Evolutionary conservation across 1,140 invertebrate genomes (phyloP).

Genomic region (Drosophila paulistorum): DNA sequence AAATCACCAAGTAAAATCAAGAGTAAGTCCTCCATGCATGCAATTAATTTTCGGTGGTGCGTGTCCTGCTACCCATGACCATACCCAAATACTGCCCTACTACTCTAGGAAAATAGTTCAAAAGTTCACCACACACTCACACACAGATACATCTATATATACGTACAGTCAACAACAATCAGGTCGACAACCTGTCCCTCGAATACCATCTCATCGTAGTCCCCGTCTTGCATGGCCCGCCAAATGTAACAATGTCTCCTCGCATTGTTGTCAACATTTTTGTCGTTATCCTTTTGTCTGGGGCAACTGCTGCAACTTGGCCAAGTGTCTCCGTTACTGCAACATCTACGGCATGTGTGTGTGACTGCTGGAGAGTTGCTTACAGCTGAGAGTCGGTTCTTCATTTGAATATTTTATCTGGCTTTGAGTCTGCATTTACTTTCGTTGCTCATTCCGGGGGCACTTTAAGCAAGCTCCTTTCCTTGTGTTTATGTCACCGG

Average conservation of each 20-base stretch:
- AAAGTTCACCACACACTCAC: slow-evolving; percentile 57
- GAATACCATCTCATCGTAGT: not conserved
- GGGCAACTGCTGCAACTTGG: slow-evolving; percentile 42
- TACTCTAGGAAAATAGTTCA: slow-evolving; percentile 65
- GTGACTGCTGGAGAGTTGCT: slow-evolving; percentile 8
- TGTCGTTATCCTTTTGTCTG: slow-evolving; percentile 61
- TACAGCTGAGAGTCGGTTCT: slow-evolving; percentile 48
- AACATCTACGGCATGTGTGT: slow-evolving; percentile 30
- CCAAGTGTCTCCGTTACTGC: slow-evolving; percentile 30
- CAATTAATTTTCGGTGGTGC: slow-evolving; percentile 65
- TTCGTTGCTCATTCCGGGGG: slow-evolving; percentile 57
- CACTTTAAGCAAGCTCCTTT: slow-evolving; percentile 75
- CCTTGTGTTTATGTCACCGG: slow-evolving; percentile 78
- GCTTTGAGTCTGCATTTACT: slow-evolving; percentile 72
- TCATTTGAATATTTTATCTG: slow-evolving; percentile 80
- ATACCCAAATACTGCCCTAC: not conserved
- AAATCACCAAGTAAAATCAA: slow-evolving; percentile 42
- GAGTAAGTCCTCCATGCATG: slow-evolving; percentile 35
- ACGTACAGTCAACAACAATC: slow-evolving; percentile 36
- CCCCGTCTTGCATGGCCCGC: slow-evolving; percentile 27
- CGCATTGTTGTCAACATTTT: slow-evolving; percentile 74
- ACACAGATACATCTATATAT: too few species aligned
- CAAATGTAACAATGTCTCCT: slow-evolving; percentile 33
- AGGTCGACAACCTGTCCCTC: slow-evolving; percentile 53
- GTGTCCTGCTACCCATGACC: slow-evolving; percentile 33